A percentile compares a stretch with the other conserved stretches of the same genome.
Evolutionary conservation across 2,888 invertebrate species (phyloP).

Genomic region (Octodonta nipae): DNA sequence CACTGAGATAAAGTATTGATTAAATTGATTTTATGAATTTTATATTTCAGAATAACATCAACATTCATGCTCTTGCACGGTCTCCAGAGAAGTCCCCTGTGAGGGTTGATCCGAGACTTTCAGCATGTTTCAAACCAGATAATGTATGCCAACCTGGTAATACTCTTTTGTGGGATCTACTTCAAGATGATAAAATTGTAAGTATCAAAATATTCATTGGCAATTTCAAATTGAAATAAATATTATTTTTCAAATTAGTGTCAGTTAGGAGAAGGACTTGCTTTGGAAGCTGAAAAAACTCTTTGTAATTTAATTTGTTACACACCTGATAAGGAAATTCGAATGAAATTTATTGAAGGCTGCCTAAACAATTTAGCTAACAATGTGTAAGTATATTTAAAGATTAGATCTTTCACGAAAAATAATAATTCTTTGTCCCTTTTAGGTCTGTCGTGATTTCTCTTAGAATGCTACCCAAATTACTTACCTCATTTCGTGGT

Average conservation of each 20-base stretch:
- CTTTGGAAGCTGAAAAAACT: slow-evolving; percentile 86
- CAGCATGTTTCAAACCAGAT: slow-evolving; percentile 35
- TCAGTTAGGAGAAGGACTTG: slow-evolving; percentile 78
- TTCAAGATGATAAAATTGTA: slow-evolving; percentile 82
- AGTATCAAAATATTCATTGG: slow-evolving; percentile 33
- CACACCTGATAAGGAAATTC: slow-evolving; percentile 75
- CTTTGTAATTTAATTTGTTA: slow-evolving; percentile 79
- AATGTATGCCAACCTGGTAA: slow-evolving; percentile 82
- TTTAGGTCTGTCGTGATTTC: slow-evolving; percentile 77
- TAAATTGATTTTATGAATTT: slow-evolving; percentile 5
- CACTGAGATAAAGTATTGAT: neutral
- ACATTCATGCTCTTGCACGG: slow-evolving; percentile 27
- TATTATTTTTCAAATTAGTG: slow-evolving; percentile 48
- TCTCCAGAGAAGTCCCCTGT: slow-evolving; percentile 25
- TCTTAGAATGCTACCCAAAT: slow-evolving; percentile 72
- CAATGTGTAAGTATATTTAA: slow-evolving; percentile 49
- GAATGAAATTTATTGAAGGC: slow-evolving; percentile 90
- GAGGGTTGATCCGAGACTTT: slow-evolving; percentile 31
- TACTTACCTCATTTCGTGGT: slow-evolving; percentile 76
- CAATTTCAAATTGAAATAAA: too few species aligned
- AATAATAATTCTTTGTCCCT: slow-evolving; percentile 5
- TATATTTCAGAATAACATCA: too few species aligned
- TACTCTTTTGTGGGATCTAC: slow-evolving; percentile 84
- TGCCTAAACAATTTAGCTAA: slow-evolving; percentile 79
- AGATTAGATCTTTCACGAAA: neutral